These are phyloP conservation scores for Drosophila azteca DNA, from an alignment of 1,140 invertebrate species.

Conservation along the genomic window DNA sequence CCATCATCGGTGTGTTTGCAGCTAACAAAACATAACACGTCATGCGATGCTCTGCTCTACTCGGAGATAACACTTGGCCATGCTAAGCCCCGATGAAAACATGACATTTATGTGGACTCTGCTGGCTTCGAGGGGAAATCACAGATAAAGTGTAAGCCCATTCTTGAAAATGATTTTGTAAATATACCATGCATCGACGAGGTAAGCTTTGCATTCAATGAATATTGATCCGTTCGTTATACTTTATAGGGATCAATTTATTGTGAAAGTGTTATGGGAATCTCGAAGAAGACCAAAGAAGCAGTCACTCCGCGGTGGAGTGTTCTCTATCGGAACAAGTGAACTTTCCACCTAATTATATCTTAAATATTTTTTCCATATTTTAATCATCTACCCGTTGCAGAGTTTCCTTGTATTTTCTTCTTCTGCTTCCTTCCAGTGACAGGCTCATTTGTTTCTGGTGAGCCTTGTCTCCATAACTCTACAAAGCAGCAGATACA, in stretches of 20 bases:
- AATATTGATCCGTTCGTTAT: slow-evolving; percentile 12
- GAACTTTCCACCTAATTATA: neutral
- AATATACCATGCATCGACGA: slow-evolving; percentile 18
- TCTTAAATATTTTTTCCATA: slow-evolving; percentile 8
- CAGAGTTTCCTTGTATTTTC: slow-evolving; percentile 19
- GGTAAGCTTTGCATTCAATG: slow-evolving; percentile 7
- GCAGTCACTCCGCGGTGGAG: neutral
- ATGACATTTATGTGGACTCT: slow-evolving; percentile 54
- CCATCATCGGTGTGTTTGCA: slow-evolving; percentile 74
- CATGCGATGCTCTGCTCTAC: neutral
- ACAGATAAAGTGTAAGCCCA: neutral
- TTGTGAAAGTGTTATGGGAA: neutral
- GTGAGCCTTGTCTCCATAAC: slow-evolving; percentile 55
- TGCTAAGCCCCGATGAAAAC: slow-evolving; percentile 54
- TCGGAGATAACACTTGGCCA: slow-evolving; percentile 43
- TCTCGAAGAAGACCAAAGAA: neutral
- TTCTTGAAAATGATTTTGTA: slow-evolving; percentile 36
- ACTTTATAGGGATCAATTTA: slow-evolving; percentile 15
- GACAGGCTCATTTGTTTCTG: slow-evolving; percentile 73
- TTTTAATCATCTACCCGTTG: slow-evolving; percentile 36
- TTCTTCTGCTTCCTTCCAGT: slow-evolving; percentile 13
- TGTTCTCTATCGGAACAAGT: no score
- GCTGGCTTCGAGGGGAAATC: neutral
- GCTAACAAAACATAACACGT: slow-evolving; percentile 75
- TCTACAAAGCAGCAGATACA: neutral